Evolutionary conservation across 30 jellyfish, hydroid and myxozoan genomes (phyloP).

Genomic region (Pelagia noctiluca): DNA sequence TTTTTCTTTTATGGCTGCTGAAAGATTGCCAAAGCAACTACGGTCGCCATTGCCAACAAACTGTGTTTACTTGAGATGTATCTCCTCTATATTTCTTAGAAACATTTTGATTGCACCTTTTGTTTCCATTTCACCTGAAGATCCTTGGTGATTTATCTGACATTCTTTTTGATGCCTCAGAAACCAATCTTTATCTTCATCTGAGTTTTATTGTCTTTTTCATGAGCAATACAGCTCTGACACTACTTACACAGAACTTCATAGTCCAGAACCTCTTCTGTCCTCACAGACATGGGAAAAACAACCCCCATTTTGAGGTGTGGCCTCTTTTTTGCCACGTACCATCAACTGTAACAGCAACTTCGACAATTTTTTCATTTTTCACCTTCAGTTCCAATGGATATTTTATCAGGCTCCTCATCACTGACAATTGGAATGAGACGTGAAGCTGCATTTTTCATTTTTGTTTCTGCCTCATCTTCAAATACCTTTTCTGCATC

Average conservation of each 20-base stretch:
- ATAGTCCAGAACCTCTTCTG: conserved; percentile 49
- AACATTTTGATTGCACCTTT: conserved; percentile 40
- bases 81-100: conserved; percentile 7
- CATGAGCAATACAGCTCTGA: conserved; percentile 15
- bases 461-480: too few species aligned
- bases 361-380: too few species aligned
- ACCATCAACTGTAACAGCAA: too few species aligned
- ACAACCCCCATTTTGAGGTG: too few species aligned
- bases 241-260: conserved; percentile 14
- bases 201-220: conserved; percentile 3
- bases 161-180: conserved; percentile 1
- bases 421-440: too few species aligned
- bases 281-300: conserved; percentile 11
- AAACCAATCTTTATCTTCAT: conserved; percentile 15
- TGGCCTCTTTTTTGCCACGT: too few species aligned
- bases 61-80: conserved; percentile 18
- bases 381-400: too few species aligned
- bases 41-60: conserved; percentile 69
- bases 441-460: too few species aligned
- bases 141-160: conserved; percentile 51
- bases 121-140: conserved; percentile 56
- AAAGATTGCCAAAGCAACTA: conserved; percentile 25
- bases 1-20: conserved; percentile 19
- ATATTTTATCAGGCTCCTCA: too few species aligned
- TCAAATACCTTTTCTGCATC: too few species aligned